Conservation (phyloP, 2,888 invertebrate genomes). For the Leptarthrus brevirostris region DNA sequence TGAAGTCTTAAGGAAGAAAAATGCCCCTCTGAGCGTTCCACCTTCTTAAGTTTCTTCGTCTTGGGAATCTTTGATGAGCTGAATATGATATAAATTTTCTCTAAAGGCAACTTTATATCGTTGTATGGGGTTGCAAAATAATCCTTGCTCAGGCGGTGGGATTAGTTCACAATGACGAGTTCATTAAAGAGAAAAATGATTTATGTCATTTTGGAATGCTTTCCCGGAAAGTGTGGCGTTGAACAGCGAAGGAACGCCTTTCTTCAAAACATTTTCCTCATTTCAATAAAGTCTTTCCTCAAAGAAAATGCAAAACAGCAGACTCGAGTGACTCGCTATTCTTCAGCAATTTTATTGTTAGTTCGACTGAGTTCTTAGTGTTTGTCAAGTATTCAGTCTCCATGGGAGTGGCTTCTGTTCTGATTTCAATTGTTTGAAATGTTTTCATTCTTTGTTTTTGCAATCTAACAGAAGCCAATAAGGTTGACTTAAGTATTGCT, state of each 20-base stretch:
- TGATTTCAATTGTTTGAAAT: too few species aligned
- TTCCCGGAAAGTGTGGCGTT: too few species aligned
- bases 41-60: neutral
- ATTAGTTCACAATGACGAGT: slow-evolving; percentile 31
- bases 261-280: neutral
- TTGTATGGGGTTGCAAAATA: neutral
- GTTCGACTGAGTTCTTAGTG: neutral
- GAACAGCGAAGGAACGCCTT: neutral
- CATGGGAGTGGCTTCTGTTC: neutral
- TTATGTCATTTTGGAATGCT: slow-evolving; percentile 24
- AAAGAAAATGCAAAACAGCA: neutral
- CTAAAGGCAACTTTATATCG: neutral
- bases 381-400: neutral
- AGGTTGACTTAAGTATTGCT: too few species aligned
- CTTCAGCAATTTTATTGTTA: neutral
- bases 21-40: neutral
- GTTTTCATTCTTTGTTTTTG: too few species aligned
- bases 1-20: slow-evolving; percentile 37
- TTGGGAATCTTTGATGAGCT: slow-evolving; percentile 8
- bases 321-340: neutral
- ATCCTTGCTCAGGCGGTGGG: neutral
- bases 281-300: neutral
- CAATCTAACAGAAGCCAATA: too few species aligned
- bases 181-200: slow-evolving; percentile 38
- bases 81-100: slow-evolving; percentile 33